Conservation (phyloP, 2,113 vertebrate genomes). For the Nipponia nippon region DNA sequence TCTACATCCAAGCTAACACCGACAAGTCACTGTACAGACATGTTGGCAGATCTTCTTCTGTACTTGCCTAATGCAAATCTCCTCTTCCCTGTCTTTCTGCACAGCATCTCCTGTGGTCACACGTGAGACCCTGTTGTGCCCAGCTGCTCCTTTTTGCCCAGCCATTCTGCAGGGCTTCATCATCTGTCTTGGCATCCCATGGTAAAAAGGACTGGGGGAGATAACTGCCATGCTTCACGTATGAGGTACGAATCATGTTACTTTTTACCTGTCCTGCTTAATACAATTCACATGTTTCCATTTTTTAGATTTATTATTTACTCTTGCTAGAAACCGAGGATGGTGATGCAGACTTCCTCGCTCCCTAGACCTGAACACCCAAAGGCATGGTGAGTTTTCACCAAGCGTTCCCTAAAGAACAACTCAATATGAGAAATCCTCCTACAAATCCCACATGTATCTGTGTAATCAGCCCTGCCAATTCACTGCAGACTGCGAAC, state of each 20-base stretch:
- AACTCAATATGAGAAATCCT: background rate
- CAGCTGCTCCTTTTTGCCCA: background rate
- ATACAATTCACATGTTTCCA: background rate
- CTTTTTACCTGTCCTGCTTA: background rate
- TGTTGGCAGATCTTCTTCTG: background rate
- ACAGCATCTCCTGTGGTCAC: background rate
- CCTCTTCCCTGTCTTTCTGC: background rate
- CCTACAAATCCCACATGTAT: background rate
- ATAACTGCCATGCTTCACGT: background rate
- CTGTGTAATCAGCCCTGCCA: background rate
- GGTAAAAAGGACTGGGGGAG: background rate
- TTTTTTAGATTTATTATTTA: background rate
- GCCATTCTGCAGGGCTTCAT: background rate
- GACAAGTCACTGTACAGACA: background rate
- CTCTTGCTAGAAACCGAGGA: background rate
- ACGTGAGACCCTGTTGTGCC: fast-evolving
- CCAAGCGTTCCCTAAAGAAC: background rate
- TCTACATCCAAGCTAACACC: background rate
- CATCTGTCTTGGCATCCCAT: fast-evolving
- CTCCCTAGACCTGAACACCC: background rate
- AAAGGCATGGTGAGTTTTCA: background rate
- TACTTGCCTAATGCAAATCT: background rate
- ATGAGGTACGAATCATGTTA: fast-evolving
- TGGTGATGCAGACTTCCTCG: background rate
- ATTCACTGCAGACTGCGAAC: background rate